Conservation (phyloP, 2,888 invertebrate species). For the Liodrosophila aerea region DNA sequence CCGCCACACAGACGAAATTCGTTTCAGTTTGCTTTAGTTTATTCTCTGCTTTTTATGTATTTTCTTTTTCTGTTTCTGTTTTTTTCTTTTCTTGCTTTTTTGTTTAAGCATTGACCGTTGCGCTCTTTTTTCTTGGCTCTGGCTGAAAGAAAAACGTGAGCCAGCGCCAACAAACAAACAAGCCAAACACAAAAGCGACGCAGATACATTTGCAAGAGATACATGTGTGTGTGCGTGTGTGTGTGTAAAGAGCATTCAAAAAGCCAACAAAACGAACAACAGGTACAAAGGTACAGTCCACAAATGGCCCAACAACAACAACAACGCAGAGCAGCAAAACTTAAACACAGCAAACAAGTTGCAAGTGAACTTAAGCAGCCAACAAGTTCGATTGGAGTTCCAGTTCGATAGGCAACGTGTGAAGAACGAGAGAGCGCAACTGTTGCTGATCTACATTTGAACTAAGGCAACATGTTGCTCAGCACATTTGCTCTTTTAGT, state of each 20-base stretch:
- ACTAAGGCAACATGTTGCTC: no score
- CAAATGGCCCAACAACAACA: slow-evolving; percentile 36
- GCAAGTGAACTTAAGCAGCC: slow-evolving; percentile 25
- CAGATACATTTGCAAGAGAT: slow-evolving; percentile 46
- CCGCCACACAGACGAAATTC: slow-evolving; percentile 48
- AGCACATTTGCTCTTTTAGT: no score
- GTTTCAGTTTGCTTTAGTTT: slow-evolving; percentile 45
- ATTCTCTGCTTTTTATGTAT: slow-evolving; percentile 8
- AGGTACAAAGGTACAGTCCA: slow-evolving; percentile 73
- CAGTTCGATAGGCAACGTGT: slow-evolving; percentile 10
- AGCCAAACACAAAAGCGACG: slow-evolving; percentile 44
- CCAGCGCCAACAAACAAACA: slow-evolving; percentile 44
- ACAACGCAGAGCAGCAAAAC: slow-evolving; percentile 35
- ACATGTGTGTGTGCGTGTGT: slow-evolving; percentile 37
- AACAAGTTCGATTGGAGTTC: slow-evolving; percentile 14
- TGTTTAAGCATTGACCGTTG: slow-evolving; percentile 52
- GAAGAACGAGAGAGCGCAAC: neutral
- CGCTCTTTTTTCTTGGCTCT: slow-evolving; percentile 28
- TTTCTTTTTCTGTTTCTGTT: slow-evolving; percentile 11
- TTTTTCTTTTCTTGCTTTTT: slow-evolving; percentile 8
- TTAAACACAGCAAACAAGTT: slow-evolving; percentile 20
- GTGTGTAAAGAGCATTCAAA: slow-evolving; percentile 66
- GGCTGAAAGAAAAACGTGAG: slow-evolving; percentile 60
- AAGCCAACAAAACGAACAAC: slow-evolving; percentile 62
- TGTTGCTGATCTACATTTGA: no score